Base-by-base conservation (phyloP, 2,888 invertebrate species). In the Stenchaetothrips biformis region DNA sequence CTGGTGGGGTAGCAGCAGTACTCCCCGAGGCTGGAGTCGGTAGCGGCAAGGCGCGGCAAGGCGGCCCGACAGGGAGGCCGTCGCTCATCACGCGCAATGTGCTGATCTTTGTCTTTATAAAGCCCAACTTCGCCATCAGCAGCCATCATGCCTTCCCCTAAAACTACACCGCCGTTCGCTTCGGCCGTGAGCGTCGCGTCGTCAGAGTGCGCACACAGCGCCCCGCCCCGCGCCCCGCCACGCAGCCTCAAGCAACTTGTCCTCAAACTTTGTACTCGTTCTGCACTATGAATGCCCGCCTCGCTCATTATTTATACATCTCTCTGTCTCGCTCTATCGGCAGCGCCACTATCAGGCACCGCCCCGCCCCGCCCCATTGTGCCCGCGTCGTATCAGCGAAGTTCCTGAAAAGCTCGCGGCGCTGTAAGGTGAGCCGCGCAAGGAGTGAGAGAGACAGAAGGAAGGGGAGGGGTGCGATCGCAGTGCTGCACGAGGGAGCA, bases 31-130 rank as follows among this genome's bases (percentile, higher is more conserved):
- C n/a, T n/a, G n/a, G n/a, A 37, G 37, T 37, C 37, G 37, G 37
- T 37, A 37, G 37, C 37, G 37, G 37, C 37, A 37, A 37, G 37
- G 37, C 37, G 37, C 2, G 37, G 37, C 37, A 1, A 2, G 37
- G 37, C 37, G 37, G 37, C 2, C 37, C 37, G 37, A 37, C 37
- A 2, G 37, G 37, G 2, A 37, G 37, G 37, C 37, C 37, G 37
- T 16, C 59, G 59, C 59, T 59, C 13, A 9, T 59, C 0, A 16
- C 59, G 59, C 59, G 59, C 13, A 74, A 74, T 74, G 67, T 74
- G 67, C 67, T 74, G 67, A 74, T 74, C 67, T 25, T 74, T 74
- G 67, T 74, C 67, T 74, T 74, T 74, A 74, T 74, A 74, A 74
- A 74, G 67, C 67, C 67, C 25, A 74, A 74, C 67, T 74, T 74